These are phyloP conservation scores for Frankliniella fusca DNA, from an alignment of 2,888 invertebrate species.

Conservation along the genomic window DNA sequence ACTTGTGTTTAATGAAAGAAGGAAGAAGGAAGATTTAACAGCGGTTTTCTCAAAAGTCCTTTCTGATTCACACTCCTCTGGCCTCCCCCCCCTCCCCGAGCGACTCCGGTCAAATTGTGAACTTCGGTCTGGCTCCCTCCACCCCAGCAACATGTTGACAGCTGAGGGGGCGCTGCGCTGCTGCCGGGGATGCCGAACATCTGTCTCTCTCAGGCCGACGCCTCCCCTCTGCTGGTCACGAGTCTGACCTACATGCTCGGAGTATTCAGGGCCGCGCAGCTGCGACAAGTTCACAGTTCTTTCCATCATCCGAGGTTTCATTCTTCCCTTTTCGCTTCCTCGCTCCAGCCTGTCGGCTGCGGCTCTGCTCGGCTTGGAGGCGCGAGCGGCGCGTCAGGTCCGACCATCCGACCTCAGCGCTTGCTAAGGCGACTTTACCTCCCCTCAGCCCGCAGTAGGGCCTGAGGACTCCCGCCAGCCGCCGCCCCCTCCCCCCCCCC, in stretches of 20 bases:
- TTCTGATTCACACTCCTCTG: too few species aligned
- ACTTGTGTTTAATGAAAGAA: not conserved
- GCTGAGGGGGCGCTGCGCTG: not conserved
- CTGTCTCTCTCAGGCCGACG: not conserved
- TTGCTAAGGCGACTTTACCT: too few species aligned
- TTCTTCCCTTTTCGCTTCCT: not conserved
- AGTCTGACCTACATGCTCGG: conserved; percentile 10
- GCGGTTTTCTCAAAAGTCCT: not conserved
- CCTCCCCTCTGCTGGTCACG: not conserved
- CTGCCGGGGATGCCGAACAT: not conserved
- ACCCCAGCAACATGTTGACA: not conserved
- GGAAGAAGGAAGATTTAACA: not conserved
- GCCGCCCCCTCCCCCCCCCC: not conserved
- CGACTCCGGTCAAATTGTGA: not conserved
- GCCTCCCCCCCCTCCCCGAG: not conserved
- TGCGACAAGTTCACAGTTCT: conserved; percentile 15
- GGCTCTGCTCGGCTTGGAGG: too few species aligned
- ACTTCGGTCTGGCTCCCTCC: not conserved
- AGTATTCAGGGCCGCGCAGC: conserved; percentile 1
- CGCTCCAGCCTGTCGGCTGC: too few species aligned
- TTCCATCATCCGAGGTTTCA: not conserved
- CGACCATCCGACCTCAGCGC: too few species aligned
- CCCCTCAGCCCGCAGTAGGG: not conserved
- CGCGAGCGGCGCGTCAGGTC: too few species aligned
- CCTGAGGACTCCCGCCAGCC: not conserved